These are phyloP conservation scores for Astreopora myriophthalma DNA, from an alignment of 64 coral and sea anemone species.

Conservation along the genomic window DNA sequence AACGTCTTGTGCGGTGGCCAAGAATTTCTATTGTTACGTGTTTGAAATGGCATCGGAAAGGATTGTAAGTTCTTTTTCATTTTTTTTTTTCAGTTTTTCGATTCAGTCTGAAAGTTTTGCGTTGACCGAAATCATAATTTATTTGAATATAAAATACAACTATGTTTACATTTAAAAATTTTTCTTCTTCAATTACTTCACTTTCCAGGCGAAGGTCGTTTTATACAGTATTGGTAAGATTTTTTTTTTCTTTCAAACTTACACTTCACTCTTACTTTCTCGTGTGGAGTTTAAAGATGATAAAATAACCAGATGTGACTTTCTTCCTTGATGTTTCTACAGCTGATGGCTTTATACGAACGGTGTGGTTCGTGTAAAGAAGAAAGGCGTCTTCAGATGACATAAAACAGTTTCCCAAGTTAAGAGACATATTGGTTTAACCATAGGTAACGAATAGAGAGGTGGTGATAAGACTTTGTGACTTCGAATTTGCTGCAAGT, in stretches of 20 bases:
- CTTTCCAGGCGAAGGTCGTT: slow-evolving; percentile 79
- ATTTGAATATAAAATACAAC: too few species aligned
- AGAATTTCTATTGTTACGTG: slow-evolving; percentile 88
- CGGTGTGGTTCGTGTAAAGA: slow-evolving; percentile 87
- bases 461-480: too few species aligned
- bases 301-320: neutral
- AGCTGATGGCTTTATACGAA: slow-evolving; percentile 94
- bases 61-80: slow-evolving; percentile 62
- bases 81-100: neutral
- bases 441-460: too few species aligned
- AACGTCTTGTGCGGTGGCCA: slow-evolving; percentile 75
- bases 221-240: slow-evolving; percentile 87
- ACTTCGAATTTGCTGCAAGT: too few species aligned
- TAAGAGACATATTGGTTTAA: too few species aligned
- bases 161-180: neutral
- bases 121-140: too few species aligned
- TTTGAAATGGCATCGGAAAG: slow-evolving; percentile 79
- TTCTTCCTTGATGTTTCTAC: neutral
- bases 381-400: neutral
- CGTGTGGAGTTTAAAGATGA: neutral
- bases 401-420: neutral
- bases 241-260: neutral
- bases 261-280: neutral
- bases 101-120: neutral
- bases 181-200: neutral